phyloP scores from a whole-genome alignment of 2,113 vertebrate genomes.

The Amblyornis subalaris region DNA sequence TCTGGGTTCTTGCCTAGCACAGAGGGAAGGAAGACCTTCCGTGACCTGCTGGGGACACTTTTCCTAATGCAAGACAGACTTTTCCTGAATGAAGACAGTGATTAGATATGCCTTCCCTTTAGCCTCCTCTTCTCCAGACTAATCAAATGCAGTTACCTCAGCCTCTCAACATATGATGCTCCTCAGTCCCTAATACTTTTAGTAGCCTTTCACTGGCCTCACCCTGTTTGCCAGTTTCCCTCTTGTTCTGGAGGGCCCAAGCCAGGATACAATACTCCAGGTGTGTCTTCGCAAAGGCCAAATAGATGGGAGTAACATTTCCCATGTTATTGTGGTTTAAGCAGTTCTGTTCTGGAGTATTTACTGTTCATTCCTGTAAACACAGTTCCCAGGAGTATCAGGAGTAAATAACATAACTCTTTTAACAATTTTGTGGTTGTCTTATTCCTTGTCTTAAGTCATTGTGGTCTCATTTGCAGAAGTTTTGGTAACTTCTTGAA shows the following conservation, averaged over 20 bases:
- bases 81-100: neutral
- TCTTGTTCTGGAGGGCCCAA: neutral
- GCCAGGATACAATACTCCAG: neutral
- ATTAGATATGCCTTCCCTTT: neutral
- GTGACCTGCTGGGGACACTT: neutral
- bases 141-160: neutral
- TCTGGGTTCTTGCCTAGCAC: neutral
- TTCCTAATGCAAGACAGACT: neutral
- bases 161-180: neutral
- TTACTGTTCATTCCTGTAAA: neutral
- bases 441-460: neutral
- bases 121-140: neutral
- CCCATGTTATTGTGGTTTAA: neutral
- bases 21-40: neutral
- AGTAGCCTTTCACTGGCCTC: neutral
- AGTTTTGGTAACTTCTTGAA: neutral
- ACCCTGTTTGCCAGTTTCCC: neutral
- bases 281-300: neutral
- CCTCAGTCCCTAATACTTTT: neutral
- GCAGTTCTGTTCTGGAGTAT: neutral
- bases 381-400: neutral
- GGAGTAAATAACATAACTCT: neutral
- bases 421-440: neutral
- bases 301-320: neutral
- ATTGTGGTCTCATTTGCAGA: neutral